Evolutionary conservation across 2,113 vertebrate genomes (phyloP).

Genomic region (Procavia capensis): DNA sequence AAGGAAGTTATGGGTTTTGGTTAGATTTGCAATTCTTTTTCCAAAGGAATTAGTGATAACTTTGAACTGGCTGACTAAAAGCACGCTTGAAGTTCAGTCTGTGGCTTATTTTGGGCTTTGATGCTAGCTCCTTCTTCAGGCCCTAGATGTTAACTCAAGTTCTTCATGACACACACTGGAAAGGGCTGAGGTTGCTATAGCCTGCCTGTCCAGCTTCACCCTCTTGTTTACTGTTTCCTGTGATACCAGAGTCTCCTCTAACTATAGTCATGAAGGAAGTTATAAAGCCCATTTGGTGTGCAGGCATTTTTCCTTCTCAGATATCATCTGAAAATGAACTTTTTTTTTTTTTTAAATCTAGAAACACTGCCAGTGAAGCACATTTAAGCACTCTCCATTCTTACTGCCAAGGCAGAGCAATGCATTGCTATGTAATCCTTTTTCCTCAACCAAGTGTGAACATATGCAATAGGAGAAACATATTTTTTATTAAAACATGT

Average conservation of each 20-base stretch:
- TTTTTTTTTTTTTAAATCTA: not conserved
- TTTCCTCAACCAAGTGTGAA: not conserved
- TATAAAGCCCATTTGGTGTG: not conserved
- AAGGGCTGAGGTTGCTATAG: not conserved
- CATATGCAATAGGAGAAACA: not conserved
- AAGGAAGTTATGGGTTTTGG: not conserved
- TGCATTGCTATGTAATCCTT: not conserved
- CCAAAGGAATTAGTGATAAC: not conserved
- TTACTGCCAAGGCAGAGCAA: not conserved
- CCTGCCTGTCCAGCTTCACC: not conserved
- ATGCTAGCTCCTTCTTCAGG: not conserved
- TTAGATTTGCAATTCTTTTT: not conserved
- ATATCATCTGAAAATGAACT: not conserved
- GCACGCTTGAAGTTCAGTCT: not conserved
- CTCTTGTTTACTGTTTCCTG: not conserved
- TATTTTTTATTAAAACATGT: not conserved
- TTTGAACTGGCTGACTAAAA: fast-evolving
- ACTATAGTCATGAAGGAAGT: not conserved
- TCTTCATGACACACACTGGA: not conserved
- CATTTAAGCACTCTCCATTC: not conserved
- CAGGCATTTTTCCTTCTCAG: not conserved
- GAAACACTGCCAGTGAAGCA: not conserved
- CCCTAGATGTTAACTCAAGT: not conserved
- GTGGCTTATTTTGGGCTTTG: not conserved
- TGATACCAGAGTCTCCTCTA: not conserved